Evolutionary conservation across 2,797 vertebrate species (phyloP).

Genomic region (Xerus rutilus): DNA sequence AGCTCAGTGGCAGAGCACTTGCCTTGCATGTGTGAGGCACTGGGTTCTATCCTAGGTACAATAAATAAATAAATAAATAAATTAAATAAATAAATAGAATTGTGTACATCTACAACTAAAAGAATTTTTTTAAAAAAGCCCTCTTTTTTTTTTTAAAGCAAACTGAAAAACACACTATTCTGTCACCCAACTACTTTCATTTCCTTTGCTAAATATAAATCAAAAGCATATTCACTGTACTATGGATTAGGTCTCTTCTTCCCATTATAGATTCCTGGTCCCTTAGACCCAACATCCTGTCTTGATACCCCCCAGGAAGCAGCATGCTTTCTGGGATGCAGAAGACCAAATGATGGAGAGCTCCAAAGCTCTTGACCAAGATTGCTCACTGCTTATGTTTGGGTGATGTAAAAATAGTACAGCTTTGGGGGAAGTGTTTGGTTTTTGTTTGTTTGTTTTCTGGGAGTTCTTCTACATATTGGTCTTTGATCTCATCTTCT

Average conservation of each 20-base stretch:
- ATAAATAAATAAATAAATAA: too few species aligned
- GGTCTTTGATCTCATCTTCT: constrained; percentile 13
- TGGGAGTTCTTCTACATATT: not conserved
- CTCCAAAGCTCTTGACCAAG: not conserved
- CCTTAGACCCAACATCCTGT: not conserved
- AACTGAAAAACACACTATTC: constrained; percentile 41
- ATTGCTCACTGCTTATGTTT: constrained; percentile 2
- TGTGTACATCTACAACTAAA: too few species aligned
- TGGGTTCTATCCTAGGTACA: too few species aligned
- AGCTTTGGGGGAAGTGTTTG: not conserved
- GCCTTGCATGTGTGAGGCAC: too few species aligned
- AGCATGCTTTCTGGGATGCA: not conserved
- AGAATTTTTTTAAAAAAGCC: too few species aligned
- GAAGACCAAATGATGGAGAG: not conserved
- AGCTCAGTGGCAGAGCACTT: too few species aligned
- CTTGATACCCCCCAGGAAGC: not conserved
- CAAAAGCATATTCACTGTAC: not conserved
- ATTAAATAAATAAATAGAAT: too few species aligned
- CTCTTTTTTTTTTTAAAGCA: not conserved
- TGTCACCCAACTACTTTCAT: constrained; percentile 13
- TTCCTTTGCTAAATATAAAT: constrained; percentile 56
- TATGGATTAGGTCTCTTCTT: constrained; percentile 47
- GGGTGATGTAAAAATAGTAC: not conserved
- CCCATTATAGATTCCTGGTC: not conserved
- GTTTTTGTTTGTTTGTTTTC: constrained; percentile 5